Base-by-base conservation (phyloP, 2,888 invertebrate species). In the Ormyrus thymus region DNA sequence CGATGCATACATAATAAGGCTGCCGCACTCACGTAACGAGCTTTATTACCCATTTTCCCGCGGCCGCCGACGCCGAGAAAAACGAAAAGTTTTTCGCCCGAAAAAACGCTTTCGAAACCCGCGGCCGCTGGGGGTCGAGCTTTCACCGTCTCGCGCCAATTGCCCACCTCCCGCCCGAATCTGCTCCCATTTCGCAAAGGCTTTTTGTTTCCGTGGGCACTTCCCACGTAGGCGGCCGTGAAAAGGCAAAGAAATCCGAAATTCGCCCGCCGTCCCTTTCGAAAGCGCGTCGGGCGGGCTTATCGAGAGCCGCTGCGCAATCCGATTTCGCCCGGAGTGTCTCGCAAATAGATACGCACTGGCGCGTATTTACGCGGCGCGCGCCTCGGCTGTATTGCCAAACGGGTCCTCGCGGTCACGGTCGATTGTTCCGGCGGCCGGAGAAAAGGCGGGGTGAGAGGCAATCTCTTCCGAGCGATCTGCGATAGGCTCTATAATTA, bases 321-420 rank as follows among this genome's bases (percentile, higher is more conserved):
- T 29, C 29, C 29, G 29, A 29, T 3, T 29, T 29, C 29, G 6
- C 7, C 15, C 64, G 11, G 13, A 46, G 46, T n/a, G 15, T 5
- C 45, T 5, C 6, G 69, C 48, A n/a, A 50, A 64, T 56, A 48
- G 68, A 69, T 64, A 76, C 68, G 73, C 71, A 76, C 72, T 13
- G 61, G 56, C 58, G 78, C 79, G 81, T 71, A 75, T 80, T 77
- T 72, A 76, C 79, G 73, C 43, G n/a, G 48, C 15, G 3, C n/a
- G 29, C 29, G 4, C 15, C 6, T 56, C 76, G 64, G 74, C 69
- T 58, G n/a, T 77, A 80, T 81, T 81, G 78, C 81, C 78, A 81
- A 83, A 82, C 78, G 80, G 83, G 79, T 83, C 81, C 82, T 82
- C 82, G 29, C 29, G 83, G 84, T 82, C 84, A 83, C 76, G 84